phyloP scores from a whole-genome alignment of 2,888 invertebrate genomes.

The Coenonympha glycerion region DNA sequence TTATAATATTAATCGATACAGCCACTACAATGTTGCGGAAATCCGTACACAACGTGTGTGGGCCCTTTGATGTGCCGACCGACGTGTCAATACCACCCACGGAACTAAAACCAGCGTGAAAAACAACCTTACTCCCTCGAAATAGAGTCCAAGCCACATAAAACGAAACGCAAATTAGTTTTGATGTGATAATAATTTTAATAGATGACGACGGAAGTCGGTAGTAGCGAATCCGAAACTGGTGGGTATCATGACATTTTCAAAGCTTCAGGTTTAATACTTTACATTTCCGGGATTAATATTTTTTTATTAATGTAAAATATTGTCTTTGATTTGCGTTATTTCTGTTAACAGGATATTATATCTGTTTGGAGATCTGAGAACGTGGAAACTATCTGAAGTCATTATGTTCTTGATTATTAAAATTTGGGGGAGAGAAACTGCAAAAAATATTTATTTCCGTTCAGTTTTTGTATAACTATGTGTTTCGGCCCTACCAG shows the following conservation, averaged over 20 bases:
- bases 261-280: conserved; percentile 36
- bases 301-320: conserved; percentile 29
- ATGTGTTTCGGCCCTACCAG: no score
- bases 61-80: conserved; percentile 41
- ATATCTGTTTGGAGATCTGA: conserved; percentile 14
- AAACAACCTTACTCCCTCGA: not conserved
- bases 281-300: conserved; percentile 39
- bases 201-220: conserved; percentile 36
- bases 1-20: conserved; percentile 28
- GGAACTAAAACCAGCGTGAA: not conserved
- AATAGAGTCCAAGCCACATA: not conserved
- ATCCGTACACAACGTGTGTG: conserved; percentile 48
- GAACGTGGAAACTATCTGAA: not conserved
- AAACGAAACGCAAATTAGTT: conserved; percentile 7
- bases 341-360: conserved; percentile 14
- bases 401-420: conserved; percentile 9
- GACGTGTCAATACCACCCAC: conserved; percentile 7
- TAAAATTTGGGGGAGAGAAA: not conserved
- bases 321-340: conserved; percentile 35
- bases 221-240: conserved; percentile 39
- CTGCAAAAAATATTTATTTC: no score
- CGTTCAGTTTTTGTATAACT: not conserved
- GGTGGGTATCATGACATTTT: conserved; percentile 33
- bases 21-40: conserved; percentile 44
- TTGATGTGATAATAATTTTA: conserved; percentile 37